Percentiles rank a stretch among this genome's conserved stretches.
Conservation (phyloP, 1,140 invertebrate species). For the Oryzaephilus surinamensis region DNA sequence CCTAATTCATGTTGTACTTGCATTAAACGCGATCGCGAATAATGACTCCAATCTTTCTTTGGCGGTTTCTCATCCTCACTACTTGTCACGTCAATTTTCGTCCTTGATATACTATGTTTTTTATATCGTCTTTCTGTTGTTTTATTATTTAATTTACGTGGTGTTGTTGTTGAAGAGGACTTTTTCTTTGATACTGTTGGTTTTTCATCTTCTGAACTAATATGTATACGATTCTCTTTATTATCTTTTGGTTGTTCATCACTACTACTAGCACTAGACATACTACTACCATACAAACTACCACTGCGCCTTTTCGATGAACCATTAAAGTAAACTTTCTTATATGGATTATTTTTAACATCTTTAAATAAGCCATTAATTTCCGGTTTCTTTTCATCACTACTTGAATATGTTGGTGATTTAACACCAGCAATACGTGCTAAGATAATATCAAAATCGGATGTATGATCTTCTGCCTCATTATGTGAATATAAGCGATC, state of each 20-base stretch:
- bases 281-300: slow-evolving; percentile 51
- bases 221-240: slow-evolving; percentile 32
- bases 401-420: slow-evolving; percentile 39
- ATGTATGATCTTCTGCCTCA: slow-evolving; percentile 52
- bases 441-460: slow-evolving; percentile 59
- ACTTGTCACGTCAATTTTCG: slow-evolving; percentile 44
- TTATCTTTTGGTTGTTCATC: slow-evolving; percentile 36
- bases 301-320: slow-evolving; percentile 50
- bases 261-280: slow-evolving; percentile 55
- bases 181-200: slow-evolving; percentile 10
- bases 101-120: slow-evolving; percentile 28
- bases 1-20: slow-evolving; percentile 63
- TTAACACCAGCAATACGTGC: slow-evolving; percentile 57
- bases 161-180: slow-evolving; percentile 29
- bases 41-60: slow-evolving; percentile 41
- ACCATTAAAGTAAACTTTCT: slow-evolving; percentile 66
- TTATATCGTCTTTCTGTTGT: slow-evolving; percentile 18
- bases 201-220: slow-evolving; percentile 33
- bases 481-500: slow-evolving; percentile 72
- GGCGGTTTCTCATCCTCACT: slow-evolving; percentile 45
- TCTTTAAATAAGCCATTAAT: slow-evolving; percentile 53
- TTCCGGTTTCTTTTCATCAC: slow-evolving; percentile 55
- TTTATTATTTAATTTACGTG: slow-evolving; percentile 15
- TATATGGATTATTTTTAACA: slow-evolving; percentile 54
- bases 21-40: slow-evolving; percentile 40